Percentiles rank a stretch among this genome's conserved stretches.
Conservation (phyloP, 2,797 vertebrate species). For the Lagocephalus sceleratus region DNA sequence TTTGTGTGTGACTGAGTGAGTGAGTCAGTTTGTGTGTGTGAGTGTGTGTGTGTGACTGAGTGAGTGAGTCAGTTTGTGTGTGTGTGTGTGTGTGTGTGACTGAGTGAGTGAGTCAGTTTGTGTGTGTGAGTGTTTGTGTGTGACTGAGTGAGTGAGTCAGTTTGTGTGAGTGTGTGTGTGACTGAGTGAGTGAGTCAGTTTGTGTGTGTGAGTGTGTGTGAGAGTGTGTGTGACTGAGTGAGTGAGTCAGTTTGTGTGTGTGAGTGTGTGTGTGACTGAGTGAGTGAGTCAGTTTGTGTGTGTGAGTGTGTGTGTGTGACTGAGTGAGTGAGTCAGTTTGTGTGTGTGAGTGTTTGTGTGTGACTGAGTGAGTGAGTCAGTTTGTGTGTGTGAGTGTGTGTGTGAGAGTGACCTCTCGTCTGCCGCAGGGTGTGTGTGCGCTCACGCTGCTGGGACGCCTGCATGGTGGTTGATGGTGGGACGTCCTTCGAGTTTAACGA, state of each 20-base stretch:
- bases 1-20: constrained; percentile 69
- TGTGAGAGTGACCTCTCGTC: no score
- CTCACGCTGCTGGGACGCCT: constrained; percentile 96
- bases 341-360: no score
- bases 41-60: no score
- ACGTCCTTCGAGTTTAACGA: constrained; percentile 99
- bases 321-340: no score
- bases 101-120: no score
- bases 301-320: no score
- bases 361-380: no score
- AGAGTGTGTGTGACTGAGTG: not conserved
- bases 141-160: constrained; percentile 66
- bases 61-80: no score
- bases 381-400: no score
- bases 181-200: no score
- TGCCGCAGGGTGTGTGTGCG: constrained; percentile 85
- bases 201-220: constrained; percentile 67
- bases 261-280: constrained; percentile 68
- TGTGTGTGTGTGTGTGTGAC: constrained; percentile 70
- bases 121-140: not conserved
- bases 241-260: constrained; percentile 27
- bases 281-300: no score
- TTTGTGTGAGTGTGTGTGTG: not conserved
- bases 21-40: not conserved
- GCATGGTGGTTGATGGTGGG: constrained; percentile 97